Evolutionary conservation across 2,888 invertebrate species (phyloP).

Genomic region (Calliopum simillimum): DNA sequence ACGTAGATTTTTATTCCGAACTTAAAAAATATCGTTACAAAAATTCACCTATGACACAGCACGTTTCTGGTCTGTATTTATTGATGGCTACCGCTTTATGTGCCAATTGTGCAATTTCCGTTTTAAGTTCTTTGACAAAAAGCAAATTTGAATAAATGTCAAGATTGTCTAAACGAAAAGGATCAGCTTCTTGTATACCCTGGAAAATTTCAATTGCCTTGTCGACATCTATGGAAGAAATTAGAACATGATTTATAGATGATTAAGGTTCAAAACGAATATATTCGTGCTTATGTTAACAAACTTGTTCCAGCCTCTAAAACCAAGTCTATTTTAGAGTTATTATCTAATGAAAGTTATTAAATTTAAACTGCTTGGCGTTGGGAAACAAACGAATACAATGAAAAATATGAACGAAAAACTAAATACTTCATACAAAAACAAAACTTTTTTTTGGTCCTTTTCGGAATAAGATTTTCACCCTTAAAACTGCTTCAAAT

Average conservation of each 20-base stretch:
- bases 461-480: no score
- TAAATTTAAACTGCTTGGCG: no score
- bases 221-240: conserved; percentile 78
- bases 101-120: conserved; percentile 92
- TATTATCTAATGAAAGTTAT: no score
- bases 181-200: conserved; percentile 86
- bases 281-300: no score
- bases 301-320: no score
- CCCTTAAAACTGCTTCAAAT: no score
- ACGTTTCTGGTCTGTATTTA: conserved; percentile 97
- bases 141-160: conserved; percentile 96
- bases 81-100: conserved; percentile 94
- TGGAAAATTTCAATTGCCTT: conserved; percentile 88
- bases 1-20: neutral
- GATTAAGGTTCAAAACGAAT: neutral
- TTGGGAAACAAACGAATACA: no score
- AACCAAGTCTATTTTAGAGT: no score
- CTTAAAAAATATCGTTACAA: conserved; percentile 1
- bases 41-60: conserved; percentile 87
- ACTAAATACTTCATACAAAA: no score
- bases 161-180: conserved; percentile 93
- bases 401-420: no score
- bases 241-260: conserved; percentile 14
- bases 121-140: conserved; percentile 92
- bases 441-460: no score